Evolutionary conservation across 2,888 invertebrate species (phyloP).

Genomic region (Himalopsyche japonica): DNA sequence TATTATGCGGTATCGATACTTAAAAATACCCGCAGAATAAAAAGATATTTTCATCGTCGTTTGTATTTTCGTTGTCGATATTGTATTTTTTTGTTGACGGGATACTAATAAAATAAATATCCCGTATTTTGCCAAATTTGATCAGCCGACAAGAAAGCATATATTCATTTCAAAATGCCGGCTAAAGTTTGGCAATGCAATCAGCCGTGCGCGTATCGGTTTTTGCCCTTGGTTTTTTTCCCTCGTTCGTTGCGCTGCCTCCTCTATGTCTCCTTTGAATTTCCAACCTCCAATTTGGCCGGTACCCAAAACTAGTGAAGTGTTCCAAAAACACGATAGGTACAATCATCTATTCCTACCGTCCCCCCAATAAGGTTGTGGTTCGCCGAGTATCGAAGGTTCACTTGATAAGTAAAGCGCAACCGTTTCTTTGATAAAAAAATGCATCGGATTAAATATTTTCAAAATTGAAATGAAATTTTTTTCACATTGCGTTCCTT

Average conservation of each 20-base stretch:
- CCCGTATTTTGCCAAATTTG: neutral
- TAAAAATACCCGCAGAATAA: too few relatives aligned
- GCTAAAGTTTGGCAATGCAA: conserved; percentile 33
- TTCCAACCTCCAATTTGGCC: conserved; percentile 38
- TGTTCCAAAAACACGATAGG: conserved; percentile 37
- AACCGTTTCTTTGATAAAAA: neutral
- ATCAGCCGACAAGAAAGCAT: neutral
- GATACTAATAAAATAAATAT: neutral
- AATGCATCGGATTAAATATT: neutral
- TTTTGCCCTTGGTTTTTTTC: conserved; percentile 34
- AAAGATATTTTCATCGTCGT: too few relatives aligned
- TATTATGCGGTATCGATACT: too few relatives aligned
- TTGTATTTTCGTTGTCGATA: too few relatives aligned
- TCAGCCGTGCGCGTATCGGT: conserved; percentile 35
- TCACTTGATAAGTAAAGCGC: neutral
- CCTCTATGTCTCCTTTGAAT: conserved; percentile 32
- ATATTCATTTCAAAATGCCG: conserved; percentile 25
- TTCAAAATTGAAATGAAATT: too few relatives aligned
- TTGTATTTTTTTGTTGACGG: neutral
- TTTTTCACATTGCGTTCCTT: too few relatives aligned
- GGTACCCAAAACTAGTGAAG: conserved; percentile 36
- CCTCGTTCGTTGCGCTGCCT: conserved; percentile 1
- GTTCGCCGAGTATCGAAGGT: conserved; percentile 20
- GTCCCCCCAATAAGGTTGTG: conserved; percentile 21
- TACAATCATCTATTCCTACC: conserved; percentile 36